phyloP scores from a whole-genome alignment of 2,113 vertebrate species.

The Xyliphius kryptos region DNA sequence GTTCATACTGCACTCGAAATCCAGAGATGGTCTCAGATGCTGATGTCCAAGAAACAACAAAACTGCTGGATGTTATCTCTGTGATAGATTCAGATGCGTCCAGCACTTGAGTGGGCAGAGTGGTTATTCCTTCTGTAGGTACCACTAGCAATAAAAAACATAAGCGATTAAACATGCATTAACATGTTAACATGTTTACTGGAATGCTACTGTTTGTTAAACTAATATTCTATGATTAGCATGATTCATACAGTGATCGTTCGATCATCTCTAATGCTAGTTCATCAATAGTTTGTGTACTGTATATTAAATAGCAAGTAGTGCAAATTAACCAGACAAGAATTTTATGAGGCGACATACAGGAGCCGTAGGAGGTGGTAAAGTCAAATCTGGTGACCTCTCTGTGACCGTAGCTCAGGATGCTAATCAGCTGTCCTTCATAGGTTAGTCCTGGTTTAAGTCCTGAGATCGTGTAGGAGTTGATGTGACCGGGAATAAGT shows the following conservation, averaged over 20 bases:
- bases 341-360: constrained; percentile 57
- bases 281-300: too few species aligned
- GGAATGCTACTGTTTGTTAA: too few species aligned
- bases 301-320: too few species aligned
- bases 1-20: constrained; percentile 89
- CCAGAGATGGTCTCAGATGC: constrained; percentile 88
- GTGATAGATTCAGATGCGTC: constrained; percentile 88
- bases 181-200: too few species aligned
- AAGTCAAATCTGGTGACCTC: constrained; percentile 92
- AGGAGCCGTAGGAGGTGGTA: constrained; percentile 71
- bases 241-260: too few species aligned
- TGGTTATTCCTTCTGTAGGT: constrained; percentile 77
- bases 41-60: constrained; percentile 95
- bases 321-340: background rate
- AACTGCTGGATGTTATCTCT: constrained; percentile 94
- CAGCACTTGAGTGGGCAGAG: constrained; percentile 62
- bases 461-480: constrained; percentile 87
- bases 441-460: constrained; percentile 84
- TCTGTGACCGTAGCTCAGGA: constrained; percentile 71
- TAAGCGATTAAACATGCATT: constrained; percentile 38
- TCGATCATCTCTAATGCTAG: too few species aligned
- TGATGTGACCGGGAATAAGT: constrained; percentile 75
- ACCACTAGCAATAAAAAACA: too few species aligned
- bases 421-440: constrained; percentile 91
- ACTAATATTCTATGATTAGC: too few species aligned